A percentile compares a stretch with the other conserved stretches of the same genome.
These are phyloP conservation scores for Teleopsis dalmanni DNA, from an alignment of 1,140 invertebrate species.

Conservation along the genomic window DNA sequence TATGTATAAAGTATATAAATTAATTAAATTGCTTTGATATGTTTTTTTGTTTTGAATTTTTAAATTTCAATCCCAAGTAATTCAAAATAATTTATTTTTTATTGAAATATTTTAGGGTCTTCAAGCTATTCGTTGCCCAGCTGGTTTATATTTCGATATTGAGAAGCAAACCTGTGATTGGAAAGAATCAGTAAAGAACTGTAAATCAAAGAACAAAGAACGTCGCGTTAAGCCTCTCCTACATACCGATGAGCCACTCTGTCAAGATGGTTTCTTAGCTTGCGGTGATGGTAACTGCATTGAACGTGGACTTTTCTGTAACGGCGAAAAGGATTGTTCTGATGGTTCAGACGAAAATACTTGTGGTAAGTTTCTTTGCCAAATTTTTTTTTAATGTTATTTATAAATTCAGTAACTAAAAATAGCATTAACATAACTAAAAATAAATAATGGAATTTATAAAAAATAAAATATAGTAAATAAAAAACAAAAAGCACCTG, in stretches of 20 bases:
- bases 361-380: slow-evolving; percentile 71
- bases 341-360: slow-evolving; percentile 88
- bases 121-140: slow-evolving; percentile 86
- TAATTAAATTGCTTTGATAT: neutral
- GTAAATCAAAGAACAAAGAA: slow-evolving; percentile 84
- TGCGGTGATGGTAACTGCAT: slow-evolving; percentile 83
- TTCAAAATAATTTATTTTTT: slow-evolving; percentile 1
- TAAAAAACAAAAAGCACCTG: too few species aligned
- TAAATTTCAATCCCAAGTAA: neutral
- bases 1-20: neutral
- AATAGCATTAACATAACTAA: neutral
- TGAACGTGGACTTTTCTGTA: slow-evolving; percentile 86
- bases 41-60: neutral
- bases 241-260: slow-evolving; percentile 85
- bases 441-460: neutral
- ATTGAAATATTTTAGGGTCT: slow-evolving; percentile 59
- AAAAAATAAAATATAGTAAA: too few species aligned
- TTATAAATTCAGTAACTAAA: neutral
- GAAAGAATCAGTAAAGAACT: slow-evolving; percentile 90
- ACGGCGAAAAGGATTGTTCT: slow-evolving; percentile 82
- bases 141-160: slow-evolving; percentile 88
- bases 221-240: slow-evolving; percentile 81
- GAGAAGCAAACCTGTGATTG: slow-evolving; percentile 94
- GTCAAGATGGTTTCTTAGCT: slow-evolving; percentile 75
- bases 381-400: neutral